These are phyloP conservation scores for Eulemur coronatus DNA, from an alignment of 2,797 vertebrate genomes.

Conservation along the genomic window DNA sequence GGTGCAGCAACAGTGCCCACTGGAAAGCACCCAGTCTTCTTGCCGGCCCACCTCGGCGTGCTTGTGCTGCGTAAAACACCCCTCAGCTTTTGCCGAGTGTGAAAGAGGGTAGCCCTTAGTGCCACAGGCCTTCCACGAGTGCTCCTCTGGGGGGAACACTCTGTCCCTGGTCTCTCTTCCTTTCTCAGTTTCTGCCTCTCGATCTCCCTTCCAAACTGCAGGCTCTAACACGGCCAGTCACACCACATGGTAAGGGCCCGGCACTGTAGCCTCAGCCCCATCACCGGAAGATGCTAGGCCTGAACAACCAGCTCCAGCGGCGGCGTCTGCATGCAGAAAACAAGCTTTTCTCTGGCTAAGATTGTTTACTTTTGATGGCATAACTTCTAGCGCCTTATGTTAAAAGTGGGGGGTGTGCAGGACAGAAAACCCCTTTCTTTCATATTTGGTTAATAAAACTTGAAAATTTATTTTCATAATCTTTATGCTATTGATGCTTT, in stretches of 20 bases:
- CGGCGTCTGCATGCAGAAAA: not conserved
- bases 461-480: not conserved
- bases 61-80: not conserved
- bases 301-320: not conserved
- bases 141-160: not conserved
- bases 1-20: not conserved
- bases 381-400: not conserved
- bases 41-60: not conserved
- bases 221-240: no score
- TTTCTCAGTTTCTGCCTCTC: not conserved
- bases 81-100: not conserved
- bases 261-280: not conserved
- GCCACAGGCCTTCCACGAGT: not conserved
- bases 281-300: no score
- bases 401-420: not conserved
- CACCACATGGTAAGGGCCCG: fast-evolving
- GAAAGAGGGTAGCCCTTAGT: not conserved
- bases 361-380: not conserved
- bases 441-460: not conserved
- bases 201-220: not conserved
- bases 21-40: not conserved
- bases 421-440: not conserved
- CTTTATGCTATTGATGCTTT: not conserved
- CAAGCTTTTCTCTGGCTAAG: not conserved
- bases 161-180: not conserved